These are phyloP conservation scores for Anodontia alba DNA, from an alignment of 2,888 invertebrate genomes.

Conservation along the genomic window DNA sequence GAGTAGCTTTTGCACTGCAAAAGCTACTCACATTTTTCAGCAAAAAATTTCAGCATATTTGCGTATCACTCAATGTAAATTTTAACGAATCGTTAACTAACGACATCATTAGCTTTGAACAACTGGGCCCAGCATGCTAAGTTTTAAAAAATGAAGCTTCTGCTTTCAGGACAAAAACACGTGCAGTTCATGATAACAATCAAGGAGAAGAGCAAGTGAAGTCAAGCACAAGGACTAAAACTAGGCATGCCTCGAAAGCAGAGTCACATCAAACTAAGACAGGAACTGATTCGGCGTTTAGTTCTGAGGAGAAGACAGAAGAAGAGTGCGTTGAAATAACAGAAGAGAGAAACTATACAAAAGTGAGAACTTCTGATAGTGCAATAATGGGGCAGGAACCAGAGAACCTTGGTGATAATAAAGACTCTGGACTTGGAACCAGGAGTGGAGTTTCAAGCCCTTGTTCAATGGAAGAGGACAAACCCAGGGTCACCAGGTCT, in stretches of 20 bases:
- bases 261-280: background rate
- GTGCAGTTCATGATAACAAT: background rate
- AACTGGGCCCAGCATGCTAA: too few relatives aligned
- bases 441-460: background rate
- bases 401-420: background rate
- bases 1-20: too few relatives aligned
- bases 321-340: constrained; percentile 4
- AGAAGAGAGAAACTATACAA: constrained; percentile 23
- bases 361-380: constrained; percentile 41
- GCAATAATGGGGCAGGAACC: background rate
- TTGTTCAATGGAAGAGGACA: background rate
- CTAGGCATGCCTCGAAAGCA: constrained; percentile 24
- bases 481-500: constrained; percentile 37
- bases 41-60: too few relatives aligned
- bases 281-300: constrained; percentile 18
- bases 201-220: background rate
- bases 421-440: background rate
- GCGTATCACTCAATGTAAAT: too few relatives aligned
- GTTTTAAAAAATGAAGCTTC: too few relatives aligned
- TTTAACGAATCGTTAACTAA: too few relatives aligned
- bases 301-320: constrained; percentile 34
- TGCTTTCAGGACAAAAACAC: constrained; percentile 9
- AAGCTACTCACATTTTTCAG: too few relatives aligned
- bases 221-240: constrained; percentile 45
- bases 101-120: too few relatives aligned